A percentile compares a stretch with the other conserved stretches of the same genome.
Evolutionary conservation across 2,888 invertebrate species (phyloP).

Genomic region (Tetranychus piercei): DNA sequence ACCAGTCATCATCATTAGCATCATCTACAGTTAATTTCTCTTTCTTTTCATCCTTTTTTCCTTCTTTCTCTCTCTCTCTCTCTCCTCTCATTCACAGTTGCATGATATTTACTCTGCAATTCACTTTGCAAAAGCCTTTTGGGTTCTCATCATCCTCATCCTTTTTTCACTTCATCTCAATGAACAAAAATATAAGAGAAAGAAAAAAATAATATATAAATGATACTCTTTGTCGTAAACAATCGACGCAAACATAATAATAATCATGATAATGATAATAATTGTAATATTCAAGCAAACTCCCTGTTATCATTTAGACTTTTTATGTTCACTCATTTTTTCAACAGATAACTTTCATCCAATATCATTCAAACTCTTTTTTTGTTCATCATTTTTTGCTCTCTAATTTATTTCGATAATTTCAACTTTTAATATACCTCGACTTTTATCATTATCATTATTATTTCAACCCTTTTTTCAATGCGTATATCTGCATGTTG

Average conservation of each 20-base stretch:
- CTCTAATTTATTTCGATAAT: too few relatives aligned
- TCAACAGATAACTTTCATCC: too few relatives aligned
- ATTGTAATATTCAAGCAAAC: too few relatives aligned
- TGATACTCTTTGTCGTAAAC: background rate
- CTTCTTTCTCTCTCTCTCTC: background rate
- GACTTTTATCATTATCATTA: too few relatives aligned
- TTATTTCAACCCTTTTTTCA: too few relatives aligned
- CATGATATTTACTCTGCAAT: background rate
- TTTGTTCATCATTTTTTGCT: too few relatives aligned
- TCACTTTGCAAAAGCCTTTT: background rate
- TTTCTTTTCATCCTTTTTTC: background rate
- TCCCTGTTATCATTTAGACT: too few relatives aligned
- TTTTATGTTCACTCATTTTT: too few relatives aligned
- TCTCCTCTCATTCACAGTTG: too few relatives aligned
- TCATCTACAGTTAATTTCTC: background rate
- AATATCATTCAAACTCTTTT: too few relatives aligned
- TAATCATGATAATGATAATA: background rate
- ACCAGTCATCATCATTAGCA: background rate
- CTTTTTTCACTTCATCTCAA: background rate
- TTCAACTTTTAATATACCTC: too few relatives aligned
- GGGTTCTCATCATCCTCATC: background rate
- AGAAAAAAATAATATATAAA: background rate
- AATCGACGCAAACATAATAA: background rate
- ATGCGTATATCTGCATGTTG: too few relatives aligned
- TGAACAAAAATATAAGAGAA: background rate